A percentile compares a stretch with the other conserved stretches of the same genome.
These are phyloP conservation scores for Phymanthus crucifer DNA, from an alignment of 92 coral and sea anemone species.

Conservation along the genomic window DNA sequence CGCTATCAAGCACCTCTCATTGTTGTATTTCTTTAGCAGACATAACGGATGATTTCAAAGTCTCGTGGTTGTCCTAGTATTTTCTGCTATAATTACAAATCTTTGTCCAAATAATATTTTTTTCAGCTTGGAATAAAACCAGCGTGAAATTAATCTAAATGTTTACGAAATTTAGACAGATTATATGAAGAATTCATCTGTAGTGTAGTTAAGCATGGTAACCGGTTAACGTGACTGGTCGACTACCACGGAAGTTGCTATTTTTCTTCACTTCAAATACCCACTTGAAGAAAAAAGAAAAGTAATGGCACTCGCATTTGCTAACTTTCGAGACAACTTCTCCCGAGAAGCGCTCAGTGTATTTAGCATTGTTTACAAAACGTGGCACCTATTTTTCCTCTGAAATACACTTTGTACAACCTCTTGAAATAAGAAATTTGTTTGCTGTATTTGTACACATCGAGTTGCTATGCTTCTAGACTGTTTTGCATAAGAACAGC, in stretches of 20 bases:
- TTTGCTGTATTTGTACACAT: conserved; percentile 36
- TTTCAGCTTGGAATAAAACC: background rate
- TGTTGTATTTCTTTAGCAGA: conserved; percentile 24
- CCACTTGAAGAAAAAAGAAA: conserved; percentile 40
- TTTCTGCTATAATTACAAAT: background rate
- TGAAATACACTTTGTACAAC: conserved; percentile 36
- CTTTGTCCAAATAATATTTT: background rate
- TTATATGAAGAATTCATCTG: background rate
- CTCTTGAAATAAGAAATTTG: conserved; percentile 37
- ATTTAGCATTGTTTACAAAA: conserved; percentile 49
- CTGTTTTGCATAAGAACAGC: conserved; percentile 53
- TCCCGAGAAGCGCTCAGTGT: conserved; percentile 26
- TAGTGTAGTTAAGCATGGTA: background rate
- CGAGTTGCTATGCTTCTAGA: conserved; percentile 38
- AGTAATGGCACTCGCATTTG: conserved; percentile 32
- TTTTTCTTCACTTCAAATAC: conserved; percentile 34
- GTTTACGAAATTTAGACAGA: background rate
- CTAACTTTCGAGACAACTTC: conserved; percentile 26
- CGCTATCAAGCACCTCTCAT: conserved; percentile 30
- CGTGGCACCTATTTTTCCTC: conserved; percentile 49
- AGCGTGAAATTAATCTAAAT: conserved; percentile 18
- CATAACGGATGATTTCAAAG: conserved; percentile 28
- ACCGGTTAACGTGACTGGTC: background rate
- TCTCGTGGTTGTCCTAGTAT: conserved; percentile 10
- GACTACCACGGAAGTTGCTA: conserved; percentile 4